Evolutionary conservation across 1,140 invertebrate genomes (phyloP).

Genomic region (Drosophila pseudoobscura): DNA sequence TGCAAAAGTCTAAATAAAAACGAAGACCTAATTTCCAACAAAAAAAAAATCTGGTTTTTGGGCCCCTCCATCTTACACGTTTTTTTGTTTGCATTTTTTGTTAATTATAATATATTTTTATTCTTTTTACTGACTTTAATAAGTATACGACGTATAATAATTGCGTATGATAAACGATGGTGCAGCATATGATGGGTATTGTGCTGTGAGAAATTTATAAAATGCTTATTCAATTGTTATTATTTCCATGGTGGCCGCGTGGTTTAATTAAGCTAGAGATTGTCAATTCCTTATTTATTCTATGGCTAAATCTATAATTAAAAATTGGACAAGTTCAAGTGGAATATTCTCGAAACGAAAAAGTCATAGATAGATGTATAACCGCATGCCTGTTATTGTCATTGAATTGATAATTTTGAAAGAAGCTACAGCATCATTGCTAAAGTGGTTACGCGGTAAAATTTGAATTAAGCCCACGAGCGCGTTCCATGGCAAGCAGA

Average conservation of each 20-base stretch:
- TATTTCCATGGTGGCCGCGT: background rate
- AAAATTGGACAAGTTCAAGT: too few species aligned
- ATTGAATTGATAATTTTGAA: too few species aligned
- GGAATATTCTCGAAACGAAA: too few species aligned
- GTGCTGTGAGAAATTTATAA: conserved; percentile 33
- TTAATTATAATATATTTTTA: conserved; percentile 44
- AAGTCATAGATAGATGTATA: too few species aligned
- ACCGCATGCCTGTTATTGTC: too few species aligned
- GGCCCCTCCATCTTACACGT: conserved; percentile 16
- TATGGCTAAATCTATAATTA: too few species aligned
- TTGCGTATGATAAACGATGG: conserved; percentile 42
- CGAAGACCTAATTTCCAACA: conserved; percentile 72
- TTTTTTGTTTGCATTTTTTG: conserved; percentile 12
- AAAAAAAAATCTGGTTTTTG: conserved; percentile 56
- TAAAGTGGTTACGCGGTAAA: too few species aligned
- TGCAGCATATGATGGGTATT: background rate
- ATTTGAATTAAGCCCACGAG: too few species aligned
- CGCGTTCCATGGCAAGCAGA: too few species aligned
- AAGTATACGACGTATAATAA: conserved; percentile 20
- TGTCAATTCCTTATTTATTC: too few species aligned
- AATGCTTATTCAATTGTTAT: conserved; percentile 8
- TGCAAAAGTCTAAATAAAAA: conserved; percentile 79
- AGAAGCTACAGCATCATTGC: too few species aligned
- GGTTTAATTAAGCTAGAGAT: background rate
- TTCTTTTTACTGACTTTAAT: conserved; percentile 26